Conservation (phyloP, 2,888 invertebrate genomes). For the Sicus ferrugineus region DNA sequence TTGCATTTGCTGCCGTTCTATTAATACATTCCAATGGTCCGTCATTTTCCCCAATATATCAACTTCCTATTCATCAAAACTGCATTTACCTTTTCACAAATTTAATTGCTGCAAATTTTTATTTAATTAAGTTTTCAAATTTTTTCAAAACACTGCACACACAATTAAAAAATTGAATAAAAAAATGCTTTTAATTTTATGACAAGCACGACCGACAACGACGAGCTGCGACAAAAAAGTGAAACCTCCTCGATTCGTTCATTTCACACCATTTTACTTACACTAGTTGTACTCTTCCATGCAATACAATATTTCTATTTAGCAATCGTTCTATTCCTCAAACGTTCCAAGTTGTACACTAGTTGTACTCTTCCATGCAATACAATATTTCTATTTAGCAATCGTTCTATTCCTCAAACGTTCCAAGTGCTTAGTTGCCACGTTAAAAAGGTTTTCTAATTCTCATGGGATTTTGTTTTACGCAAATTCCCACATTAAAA, state of each 20-base stretch:
- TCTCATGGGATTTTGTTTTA: too few species aligned
- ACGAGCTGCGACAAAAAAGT: conserved; percentile 26
- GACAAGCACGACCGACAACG: conserved; percentile 19
- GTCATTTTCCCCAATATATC: not conserved
- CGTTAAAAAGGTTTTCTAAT: too few species aligned
- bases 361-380: conserved; percentile 13
- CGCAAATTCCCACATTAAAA: too few species aligned
- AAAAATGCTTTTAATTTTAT: conserved; percentile 18
- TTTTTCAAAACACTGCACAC: conserved; percentile 12
- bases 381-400: too few species aligned
- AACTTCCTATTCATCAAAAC: not conserved
- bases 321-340: too few species aligned
- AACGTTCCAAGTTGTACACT: too few species aligned
- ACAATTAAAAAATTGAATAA: conserved; percentile 24
- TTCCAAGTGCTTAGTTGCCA: too few species aligned
- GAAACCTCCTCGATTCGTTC: conserved; percentile 13
- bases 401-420: too few species aligned
- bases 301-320: too few species aligned
- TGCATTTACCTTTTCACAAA: conserved; percentile 26
- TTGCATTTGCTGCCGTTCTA: not conserved
- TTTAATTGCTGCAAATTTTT: conserved; percentile 17
- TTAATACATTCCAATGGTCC: not conserved
- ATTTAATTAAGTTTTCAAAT: conserved; percentile 12
- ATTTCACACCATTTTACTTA: not conserved
- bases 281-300: conserved; percentile 16